These are phyloP conservation scores for Xestia ashworthii DNA, from an alignment of 2,888 invertebrate genomes.

Conservation along the genomic window DNA sequence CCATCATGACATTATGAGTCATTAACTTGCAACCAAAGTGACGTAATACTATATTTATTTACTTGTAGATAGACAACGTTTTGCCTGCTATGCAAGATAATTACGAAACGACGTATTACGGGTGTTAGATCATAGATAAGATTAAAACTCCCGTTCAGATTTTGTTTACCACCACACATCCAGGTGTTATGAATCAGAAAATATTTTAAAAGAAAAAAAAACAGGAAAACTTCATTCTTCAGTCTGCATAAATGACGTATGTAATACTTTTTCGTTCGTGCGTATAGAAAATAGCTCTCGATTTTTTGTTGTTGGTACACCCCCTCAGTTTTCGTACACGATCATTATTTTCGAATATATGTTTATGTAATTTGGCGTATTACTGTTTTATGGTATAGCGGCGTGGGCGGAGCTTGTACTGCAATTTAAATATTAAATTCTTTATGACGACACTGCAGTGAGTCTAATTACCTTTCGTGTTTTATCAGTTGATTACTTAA, in stretches of 20 bases:
- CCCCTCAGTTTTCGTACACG: constrained; percentile 28
- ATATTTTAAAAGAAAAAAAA: constrained; percentile 1
- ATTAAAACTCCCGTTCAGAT: constrained; percentile 45
- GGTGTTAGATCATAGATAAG: constrained; percentile 65
- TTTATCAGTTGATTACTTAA: constrained; percentile 46
- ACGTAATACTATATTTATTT: constrained; percentile 59
- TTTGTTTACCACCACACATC: constrained; percentile 56
- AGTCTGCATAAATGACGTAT: constrained; percentile 52
- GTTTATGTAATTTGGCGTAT: constrained; percentile 34
- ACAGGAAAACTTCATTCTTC: constrained; percentile 57
- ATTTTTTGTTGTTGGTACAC: constrained; percentile 42
- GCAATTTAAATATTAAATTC: constrained; percentile 47
- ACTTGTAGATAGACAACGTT: constrained; percentile 57
- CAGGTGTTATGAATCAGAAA: constrained; percentile 54
- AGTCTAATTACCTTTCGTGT: constrained; percentile 38
- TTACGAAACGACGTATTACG: constrained; percentile 56
- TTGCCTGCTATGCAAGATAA: constrained; percentile 43
- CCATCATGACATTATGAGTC: constrained; percentile 46
- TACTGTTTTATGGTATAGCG: constrained; percentile 16
- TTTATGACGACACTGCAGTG: constrained; percentile 27
- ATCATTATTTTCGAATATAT: constrained; percentile 42
- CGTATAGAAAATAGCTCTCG: constrained; percentile 47
- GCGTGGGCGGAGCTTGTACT: constrained; percentile 34
- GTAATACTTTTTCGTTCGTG: constrained; percentile 19
- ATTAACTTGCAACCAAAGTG: constrained; percentile 41